phyloP scores from a whole-genome alignment of 2,113 vertebrate genomes.

The Etheostoma spectabile region DNA sequence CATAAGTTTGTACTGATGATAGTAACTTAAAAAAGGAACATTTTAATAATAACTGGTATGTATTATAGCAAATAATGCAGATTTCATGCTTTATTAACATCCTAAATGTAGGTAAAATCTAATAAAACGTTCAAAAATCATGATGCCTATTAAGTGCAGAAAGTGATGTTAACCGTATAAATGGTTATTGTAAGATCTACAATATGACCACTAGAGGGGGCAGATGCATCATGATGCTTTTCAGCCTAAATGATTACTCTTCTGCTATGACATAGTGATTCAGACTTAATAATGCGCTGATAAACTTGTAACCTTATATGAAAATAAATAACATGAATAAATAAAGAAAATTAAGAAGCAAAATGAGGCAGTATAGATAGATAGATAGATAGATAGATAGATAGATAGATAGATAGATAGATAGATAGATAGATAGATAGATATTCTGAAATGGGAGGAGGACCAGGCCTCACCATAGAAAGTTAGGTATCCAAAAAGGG shows the following conservation, averaged over 20 bases:
- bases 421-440: not conserved
- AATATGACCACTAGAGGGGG: constrained; percentile 74
- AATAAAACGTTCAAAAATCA: not conserved
- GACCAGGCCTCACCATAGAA: constrained; percentile 92
- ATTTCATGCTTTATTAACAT: not conserved
- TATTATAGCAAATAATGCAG: not conserved
- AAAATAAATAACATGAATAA: not conserved
- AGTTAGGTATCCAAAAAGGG: constrained; percentile 98
- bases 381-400: not conserved
- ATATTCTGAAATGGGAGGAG: constrained; percentile 16
- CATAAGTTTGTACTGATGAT: not conserved
- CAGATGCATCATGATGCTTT: constrained; percentile 6
- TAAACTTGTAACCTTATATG: not conserved
- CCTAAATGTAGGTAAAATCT: not conserved
- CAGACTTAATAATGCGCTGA: not conserved
- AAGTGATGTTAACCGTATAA: not conserved
- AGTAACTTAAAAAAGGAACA: not conserved
- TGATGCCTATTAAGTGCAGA: not conserved
- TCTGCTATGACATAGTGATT: not conserved
- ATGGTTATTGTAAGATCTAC: not conserved
- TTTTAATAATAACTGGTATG: not conserved
- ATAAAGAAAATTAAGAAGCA: constrained; percentile 21
- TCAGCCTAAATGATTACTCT: not conserved
- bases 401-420: not conserved
- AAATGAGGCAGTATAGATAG: not conserved